A percentile compares a stretch with the other conserved stretches of the same genome.
Evolutionary conservation across 37 sponge, comb jelly and placozoan genomes (phyloP).

Genomic region (Cladorhizidae sp.): DNA sequence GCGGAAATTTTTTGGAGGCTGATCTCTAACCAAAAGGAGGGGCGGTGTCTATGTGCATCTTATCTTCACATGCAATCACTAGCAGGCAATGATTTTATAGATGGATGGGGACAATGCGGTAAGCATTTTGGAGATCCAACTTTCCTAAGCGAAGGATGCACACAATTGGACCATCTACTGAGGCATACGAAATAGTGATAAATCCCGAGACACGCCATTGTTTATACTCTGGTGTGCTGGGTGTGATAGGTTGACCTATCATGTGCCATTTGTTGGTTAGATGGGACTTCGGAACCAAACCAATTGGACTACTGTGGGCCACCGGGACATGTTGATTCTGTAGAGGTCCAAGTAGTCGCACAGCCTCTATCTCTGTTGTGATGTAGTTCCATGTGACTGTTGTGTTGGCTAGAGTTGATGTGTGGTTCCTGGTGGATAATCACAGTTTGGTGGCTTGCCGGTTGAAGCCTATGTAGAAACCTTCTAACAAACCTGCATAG

Average conservation of each 20-base stretch:
- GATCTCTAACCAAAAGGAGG: not conserved
- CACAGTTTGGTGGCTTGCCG: too few species aligned
- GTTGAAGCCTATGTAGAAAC: too few species aligned
- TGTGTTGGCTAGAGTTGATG: slow-evolving; percentile 4
- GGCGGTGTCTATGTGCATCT: not conserved
- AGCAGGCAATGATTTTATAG: too few species aligned
- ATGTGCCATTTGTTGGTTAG: slow-evolving; percentile 8
- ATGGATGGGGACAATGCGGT: too few species aligned
- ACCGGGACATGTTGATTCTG: not conserved
- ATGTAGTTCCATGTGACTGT: not conserved
- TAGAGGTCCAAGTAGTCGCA: not conserved
- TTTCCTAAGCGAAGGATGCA: too few species aligned
- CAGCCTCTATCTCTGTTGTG: not conserved
- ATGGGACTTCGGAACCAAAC: slow-evolving; percentile 10
- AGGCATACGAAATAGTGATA: too few species aligned
- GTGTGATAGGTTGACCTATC: slow-evolving; percentile 18
- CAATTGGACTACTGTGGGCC: not conserved
- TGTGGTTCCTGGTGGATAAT: not conserved
- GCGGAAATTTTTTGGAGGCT: too few species aligned
- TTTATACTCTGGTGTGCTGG: slow-evolving; percentile 18
- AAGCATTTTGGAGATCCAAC: too few species aligned
- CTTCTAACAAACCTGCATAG: not conserved
- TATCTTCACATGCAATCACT: too few species aligned
- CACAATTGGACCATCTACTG: too few species aligned
- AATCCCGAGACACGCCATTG: not conserved